These are phyloP conservation scores for Ichneumoninae sp. DNA, from an alignment of 2,888 invertebrate genomes.

Conservation along the genomic window DNA sequence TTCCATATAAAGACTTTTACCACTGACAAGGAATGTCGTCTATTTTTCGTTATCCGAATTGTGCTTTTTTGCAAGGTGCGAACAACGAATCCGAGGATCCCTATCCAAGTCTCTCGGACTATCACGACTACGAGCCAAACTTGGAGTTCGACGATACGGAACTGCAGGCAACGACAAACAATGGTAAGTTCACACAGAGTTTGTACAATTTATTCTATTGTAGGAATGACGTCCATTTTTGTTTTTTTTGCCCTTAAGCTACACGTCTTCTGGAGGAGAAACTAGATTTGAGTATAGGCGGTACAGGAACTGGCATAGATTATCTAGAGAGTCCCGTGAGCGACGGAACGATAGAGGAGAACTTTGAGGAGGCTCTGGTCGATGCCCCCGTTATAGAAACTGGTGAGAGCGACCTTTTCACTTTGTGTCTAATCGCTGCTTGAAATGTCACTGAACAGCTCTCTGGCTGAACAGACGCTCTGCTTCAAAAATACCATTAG, in stretches of 20 bases:
- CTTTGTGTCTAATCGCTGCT: slow-evolving; percentile 64
- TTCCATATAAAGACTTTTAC: slow-evolving; percentile 55
- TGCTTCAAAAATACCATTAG: background rate
- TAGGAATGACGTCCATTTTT: background rate
- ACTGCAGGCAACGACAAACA: slow-evolving; percentile 88
- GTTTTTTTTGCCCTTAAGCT: slow-evolving; percentile 72
- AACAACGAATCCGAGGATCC: slow-evolving; percentile 89
- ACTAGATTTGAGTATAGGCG: slow-evolving; percentile 80
- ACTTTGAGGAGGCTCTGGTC: slow-evolving; percentile 95
- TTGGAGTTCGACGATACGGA: slow-evolving; percentile 98
- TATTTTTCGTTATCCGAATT: slow-evolving; percentile 16
- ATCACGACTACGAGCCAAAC: slow-evolving; percentile 97
- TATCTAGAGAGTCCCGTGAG: slow-evolving; percentile 90
- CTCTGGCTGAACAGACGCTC: background rate
- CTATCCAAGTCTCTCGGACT: slow-evolving; percentile 94
- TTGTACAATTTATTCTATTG: slow-evolving; percentile 11
- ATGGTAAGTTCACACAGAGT: slow-evolving; percentile 86
- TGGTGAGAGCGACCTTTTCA: slow-evolving; percentile 79
- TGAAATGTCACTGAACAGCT: slow-evolving; percentile 46
- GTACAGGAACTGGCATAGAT: slow-evolving; percentile 82
- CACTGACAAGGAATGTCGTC: background rate
- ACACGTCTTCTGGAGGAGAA: slow-evolving; percentile 82
- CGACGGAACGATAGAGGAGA: slow-evolving; percentile 95
- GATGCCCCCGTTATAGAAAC: slow-evolving; percentile 86
- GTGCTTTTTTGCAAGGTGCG: slow-evolving; percentile 69